Conservation (phyloP, 1,140 invertebrate species). For the Macrostomum lignano region DNA sequence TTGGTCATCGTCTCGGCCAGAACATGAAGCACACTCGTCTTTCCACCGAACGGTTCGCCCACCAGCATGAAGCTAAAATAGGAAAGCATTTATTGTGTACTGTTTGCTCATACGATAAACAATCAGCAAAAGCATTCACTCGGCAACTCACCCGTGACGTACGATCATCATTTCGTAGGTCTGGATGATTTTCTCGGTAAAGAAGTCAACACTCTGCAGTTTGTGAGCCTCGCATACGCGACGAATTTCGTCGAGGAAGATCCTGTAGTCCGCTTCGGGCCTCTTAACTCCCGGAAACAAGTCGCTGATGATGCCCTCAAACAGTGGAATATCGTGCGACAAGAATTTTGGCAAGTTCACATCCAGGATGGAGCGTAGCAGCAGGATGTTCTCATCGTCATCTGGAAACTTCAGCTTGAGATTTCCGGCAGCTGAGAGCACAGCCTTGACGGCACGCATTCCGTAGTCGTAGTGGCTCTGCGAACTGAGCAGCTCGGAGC, state of each 20-base stretch:
- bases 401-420: conserved; percentile 27
- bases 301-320: conserved; percentile 28
- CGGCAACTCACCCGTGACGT: conserved; percentile 36
- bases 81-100: too few species aligned
- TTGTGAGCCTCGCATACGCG: conserved; percentile 18
- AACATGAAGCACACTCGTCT: conserved; percentile 32
- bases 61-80: conserved; percentile 30
- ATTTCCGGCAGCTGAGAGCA: conserved; percentile 26
- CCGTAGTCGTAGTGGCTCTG: conserved; percentile 30
- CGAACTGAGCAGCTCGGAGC: conserved; percentile 28
- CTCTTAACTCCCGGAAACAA: conserved; percentile 24
- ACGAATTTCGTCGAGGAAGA: conserved; percentile 22
- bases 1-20: conserved; percentile 42
- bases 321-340: conserved; percentile 28
- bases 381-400: conserved; percentile 24
- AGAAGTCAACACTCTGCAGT: conserved; percentile 24
- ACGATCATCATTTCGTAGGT: conserved; percentile 31
- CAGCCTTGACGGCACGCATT: conserved; percentile 29
- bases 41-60: conserved; percentile 29
- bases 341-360: conserved; percentile 29
- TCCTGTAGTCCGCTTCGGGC: conserved; percentile 35
- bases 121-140: too few species aligned
- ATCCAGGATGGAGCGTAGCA: conserved; percentile 28
- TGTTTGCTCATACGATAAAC: too few species aligned
- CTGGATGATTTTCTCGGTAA: conserved; percentile 28